phyloP scores from a whole-genome alignment of 2,113 vertebrate genomes.

The Phrynosoma platyrhinos region DNA sequence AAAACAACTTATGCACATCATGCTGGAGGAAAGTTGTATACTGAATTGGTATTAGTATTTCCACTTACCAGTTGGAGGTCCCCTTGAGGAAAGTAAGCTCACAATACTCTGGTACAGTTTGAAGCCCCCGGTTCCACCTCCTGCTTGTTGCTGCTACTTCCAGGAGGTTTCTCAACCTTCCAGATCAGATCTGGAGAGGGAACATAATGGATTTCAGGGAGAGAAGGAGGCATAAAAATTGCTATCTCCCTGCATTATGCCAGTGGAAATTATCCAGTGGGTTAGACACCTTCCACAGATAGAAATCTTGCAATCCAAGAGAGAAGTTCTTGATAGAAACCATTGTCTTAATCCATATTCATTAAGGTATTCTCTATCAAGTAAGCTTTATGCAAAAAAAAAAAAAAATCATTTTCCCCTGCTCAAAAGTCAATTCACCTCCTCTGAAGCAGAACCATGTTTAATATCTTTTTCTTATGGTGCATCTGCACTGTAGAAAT shows the following conservation, averaged over 20 bases:
- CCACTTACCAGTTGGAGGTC: too few relatives aligned
- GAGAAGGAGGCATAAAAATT: neutral
- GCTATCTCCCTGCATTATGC: too few relatives aligned
- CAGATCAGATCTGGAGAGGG: neutral
- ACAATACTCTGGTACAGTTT: too few relatives aligned
- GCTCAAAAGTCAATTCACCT: too few relatives aligned
- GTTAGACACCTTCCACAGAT: neutral
- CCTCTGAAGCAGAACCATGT: too few relatives aligned
- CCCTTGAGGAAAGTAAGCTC: too few relatives aligned
- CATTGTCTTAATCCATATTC: neutral
- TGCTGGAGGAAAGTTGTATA: neutral
- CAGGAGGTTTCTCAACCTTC: neutral
- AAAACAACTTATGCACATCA: neutral
- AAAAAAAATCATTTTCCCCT: too few relatives aligned
- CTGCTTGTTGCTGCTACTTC: neutral
- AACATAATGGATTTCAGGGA: neutral
- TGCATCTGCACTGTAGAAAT: too few relatives aligned
- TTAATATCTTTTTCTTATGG: too few relatives aligned
- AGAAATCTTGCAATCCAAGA: neutral
- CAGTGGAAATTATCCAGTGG: neutral
- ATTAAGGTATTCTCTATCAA: neutral
- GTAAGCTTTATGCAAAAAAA: too few relatives aligned
- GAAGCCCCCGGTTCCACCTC: too few relatives aligned
- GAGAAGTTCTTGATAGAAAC: neutral
- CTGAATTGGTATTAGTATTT: too few relatives aligned